phyloP scores from a whole-genome alignment of 2,113 vertebrate genomes.

The Anoura caudifer region DNA sequence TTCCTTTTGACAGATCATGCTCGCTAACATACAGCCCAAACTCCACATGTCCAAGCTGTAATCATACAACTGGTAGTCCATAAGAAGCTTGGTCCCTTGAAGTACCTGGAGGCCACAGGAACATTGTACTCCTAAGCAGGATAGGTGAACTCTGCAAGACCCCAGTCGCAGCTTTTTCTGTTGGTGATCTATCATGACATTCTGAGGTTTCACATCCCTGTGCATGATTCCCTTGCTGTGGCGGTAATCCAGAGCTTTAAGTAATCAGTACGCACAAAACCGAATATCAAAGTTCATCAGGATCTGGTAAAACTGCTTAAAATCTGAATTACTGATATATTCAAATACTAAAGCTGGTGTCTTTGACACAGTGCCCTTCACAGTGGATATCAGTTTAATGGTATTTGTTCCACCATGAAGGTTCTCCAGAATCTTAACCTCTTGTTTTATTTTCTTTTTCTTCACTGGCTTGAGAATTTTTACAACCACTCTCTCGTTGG shows the following conservation, averaged over 20 bases:
- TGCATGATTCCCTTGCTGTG: slow-evolving; percentile 99
- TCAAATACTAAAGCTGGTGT: too few relatives aligned
- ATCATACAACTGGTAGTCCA: slow-evolving; percentile 99
- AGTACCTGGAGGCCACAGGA: slow-evolving; percentile 97
- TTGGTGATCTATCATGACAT: slow-evolving; percentile 99
- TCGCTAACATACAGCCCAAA: slow-evolving; percentile 98
- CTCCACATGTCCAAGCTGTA: slow-evolving; percentile 99
- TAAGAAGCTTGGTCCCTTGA: slow-evolving; percentile 98
- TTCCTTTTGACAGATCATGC: slow-evolving; percentile 99
- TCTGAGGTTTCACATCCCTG: slow-evolving; percentile 98
- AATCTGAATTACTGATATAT: too few relatives aligned
- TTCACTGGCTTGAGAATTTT: slow-evolving; percentile 99
- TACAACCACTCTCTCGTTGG: slow-evolving; percentile 97
- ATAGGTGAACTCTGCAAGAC: slow-evolving; percentile 98
- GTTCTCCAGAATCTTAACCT: slow-evolving; percentile 99
- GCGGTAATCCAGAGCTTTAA: slow-evolving; percentile 94
- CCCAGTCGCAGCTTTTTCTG: slow-evolving; percentile 99
- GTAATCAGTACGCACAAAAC: too few relatives aligned
- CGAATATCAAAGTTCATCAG: too few relatives aligned
- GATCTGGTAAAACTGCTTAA: too few relatives aligned
- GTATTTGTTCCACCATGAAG: slow-evolving; percentile 97
- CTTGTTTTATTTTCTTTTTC: slow-evolving; percentile 99
- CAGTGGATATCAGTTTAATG: slow-evolving; percentile 96
- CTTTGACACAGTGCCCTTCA: slow-evolving; percentile 91
- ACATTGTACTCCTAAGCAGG: slow-evolving; percentile 99